Base-by-base conservation (phyloP, 2,888 invertebrate species). In the Yponomeuta plumbellus region DNA sequence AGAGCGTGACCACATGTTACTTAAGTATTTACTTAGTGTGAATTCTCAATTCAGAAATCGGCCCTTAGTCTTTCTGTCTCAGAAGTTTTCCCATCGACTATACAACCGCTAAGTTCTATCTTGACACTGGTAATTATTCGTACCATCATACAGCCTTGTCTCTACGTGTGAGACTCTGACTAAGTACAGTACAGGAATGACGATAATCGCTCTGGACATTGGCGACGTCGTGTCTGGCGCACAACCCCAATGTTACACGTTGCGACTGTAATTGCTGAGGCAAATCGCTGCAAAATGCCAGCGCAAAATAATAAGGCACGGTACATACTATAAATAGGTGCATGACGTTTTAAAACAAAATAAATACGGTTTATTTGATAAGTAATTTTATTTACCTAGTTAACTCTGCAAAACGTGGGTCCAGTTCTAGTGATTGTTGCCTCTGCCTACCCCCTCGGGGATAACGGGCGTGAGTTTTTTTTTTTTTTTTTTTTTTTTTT, bases 221-320 rank as follows among this genome's bases (percentile, higher is more conserved):
- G 66, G 21, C 56, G 21, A 20, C 52, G 26, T 20, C 26, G 11
- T 6, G 26, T 44, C 56, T 26, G 56, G 20, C 21, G 34, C 20
- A 20, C 40, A 22, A n/a, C 66, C 62, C 44, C 57, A 57, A 66
- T 59, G 62, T 57, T 66, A 66, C 66, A 59, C 63, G 56, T 44
- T 62, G 40, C 66, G 52, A 63, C 58, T 52, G 52, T 68, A 66
- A 68, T 68, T 66, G 68, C 66, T 39, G 66, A 26, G n/a, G 40
- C 40, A 67, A 67, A 67, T 67, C 66, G 57, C 66, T 40, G 66
- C 63, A 63, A 40, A 57, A 64, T 40, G 23, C 34, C 61, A 26
- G 34, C 66, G 44, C 17, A 52, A 17, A 52, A 52, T 17, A 13
- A 52, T 0, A 52, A 52, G 2, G 44, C 17, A 17, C 13, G 17